Percentiles rank a stretch among this genome's conserved stretches.
phyloP scores from a whole-genome alignment of 2,113 vertebrate genomes.

The Marcusenius ussheri region DNA sequence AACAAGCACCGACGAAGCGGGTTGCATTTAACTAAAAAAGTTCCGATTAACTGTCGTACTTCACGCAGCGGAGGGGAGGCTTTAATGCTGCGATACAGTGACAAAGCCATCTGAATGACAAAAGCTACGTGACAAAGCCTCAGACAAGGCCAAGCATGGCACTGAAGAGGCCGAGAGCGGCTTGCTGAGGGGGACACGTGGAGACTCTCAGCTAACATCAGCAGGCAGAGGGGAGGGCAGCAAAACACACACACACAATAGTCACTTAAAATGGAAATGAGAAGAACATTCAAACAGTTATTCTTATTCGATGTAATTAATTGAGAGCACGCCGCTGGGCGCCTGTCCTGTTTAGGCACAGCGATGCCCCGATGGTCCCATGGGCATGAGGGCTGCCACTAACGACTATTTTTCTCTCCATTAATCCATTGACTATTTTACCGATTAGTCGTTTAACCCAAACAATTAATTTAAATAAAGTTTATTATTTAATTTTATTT shows the following conservation, averaged over 20 bases:
- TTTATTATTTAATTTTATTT: background rate
- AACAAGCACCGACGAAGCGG: background rate
- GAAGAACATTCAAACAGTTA: slow-evolving; percentile 25
- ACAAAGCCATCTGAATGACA: background rate
- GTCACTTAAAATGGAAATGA: slow-evolving; percentile 39
- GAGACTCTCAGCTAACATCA: slow-evolving; percentile 14
- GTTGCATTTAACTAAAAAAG: background rate
- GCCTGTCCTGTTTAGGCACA: background rate
- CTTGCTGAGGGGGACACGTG: background rate
- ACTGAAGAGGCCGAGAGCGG: background rate
- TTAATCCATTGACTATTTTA: background rate
- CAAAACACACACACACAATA: slow-evolving; percentile 17
- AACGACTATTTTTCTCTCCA: background rate
- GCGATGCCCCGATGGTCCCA: background rate
- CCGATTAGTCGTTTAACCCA: background rate
- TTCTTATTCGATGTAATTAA: slow-evolving; percentile 29
- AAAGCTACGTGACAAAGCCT: background rate
- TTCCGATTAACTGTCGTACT: background rate
- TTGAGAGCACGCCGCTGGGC: background rate
- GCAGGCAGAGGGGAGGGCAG: background rate
- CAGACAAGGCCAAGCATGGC: background rate
- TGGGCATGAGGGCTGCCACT: background rate
- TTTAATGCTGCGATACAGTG: background rate
- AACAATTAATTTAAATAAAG: background rate
- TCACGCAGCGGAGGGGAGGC: background rate